phyloP scores from a whole-genome alignment of 1,140 invertebrate genomes.

The Cephus cinctus region DNA sequence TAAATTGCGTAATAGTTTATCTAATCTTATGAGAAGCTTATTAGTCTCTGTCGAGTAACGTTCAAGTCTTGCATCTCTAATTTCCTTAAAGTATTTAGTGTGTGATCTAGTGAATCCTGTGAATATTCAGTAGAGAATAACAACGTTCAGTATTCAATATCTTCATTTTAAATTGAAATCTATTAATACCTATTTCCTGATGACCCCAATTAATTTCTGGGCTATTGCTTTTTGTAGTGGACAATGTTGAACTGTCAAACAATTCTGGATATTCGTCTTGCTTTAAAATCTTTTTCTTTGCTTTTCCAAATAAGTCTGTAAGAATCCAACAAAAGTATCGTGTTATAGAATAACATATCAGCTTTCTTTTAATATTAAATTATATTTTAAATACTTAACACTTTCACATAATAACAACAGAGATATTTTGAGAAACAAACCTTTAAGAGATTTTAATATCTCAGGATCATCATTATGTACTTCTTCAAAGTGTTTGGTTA shows the following conservation, averaged over 20 bases:
- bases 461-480: slow-evolving; percentile 87
- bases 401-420: slow-evolving; percentile 10
- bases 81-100: slow-evolving; percentile 76
- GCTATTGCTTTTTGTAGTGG: slow-evolving; percentile 23
- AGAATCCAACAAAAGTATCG: slow-evolving; percentile 19
- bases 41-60: slow-evolving; percentile 93
- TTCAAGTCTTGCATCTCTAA: slow-evolving; percentile 74
- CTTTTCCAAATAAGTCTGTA: slow-evolving; percentile 81
- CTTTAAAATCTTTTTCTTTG: slow-evolving; percentile 85
- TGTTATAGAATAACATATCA: slow-evolving; percentile 18
- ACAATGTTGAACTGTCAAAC: slow-evolving; percentile 53
- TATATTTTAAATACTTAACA: slow-evolving; percentile 12
- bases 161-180: slow-evolving; percentile 4
- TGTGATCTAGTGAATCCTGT: slow-evolving; percentile 67
- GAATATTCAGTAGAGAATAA: slow-evolving; percentile 19
- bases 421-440: slow-evolving; percentile 41
- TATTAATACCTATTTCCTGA: slow-evolving; percentile 61
- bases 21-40: slow-evolving; percentile 89
- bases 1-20: slow-evolving; percentile 85
- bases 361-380: slow-evolving; percentile 8
- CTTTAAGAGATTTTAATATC: slow-evolving; percentile 87
- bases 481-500: slow-evolving; percentile 86
- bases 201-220: slow-evolving; percentile 58
- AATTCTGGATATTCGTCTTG: slow-evolving; percentile 66
- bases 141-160: too few relatives aligned